Evolutionary conservation across 1,140 invertebrate genomes (phyloP).

Genomic region (Lerema accius): DNA sequence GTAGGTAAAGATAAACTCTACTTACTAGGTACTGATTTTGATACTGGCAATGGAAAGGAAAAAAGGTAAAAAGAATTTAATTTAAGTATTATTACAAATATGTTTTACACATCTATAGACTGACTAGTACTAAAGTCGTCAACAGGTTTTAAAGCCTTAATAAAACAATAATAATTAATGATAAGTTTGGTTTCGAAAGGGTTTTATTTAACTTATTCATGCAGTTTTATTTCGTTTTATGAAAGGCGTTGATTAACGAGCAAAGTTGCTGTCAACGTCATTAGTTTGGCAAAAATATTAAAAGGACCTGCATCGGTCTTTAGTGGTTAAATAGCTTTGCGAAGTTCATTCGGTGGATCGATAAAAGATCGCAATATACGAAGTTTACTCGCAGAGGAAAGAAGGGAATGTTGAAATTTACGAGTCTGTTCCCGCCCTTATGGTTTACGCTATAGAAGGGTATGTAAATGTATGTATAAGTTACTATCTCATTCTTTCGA

Average conservation of each 20-base stretch:
- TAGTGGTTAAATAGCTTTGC: constrained; percentile 1
- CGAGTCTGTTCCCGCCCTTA: not conserved
- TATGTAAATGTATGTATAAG: not conserved
- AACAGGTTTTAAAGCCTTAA: too few species aligned
- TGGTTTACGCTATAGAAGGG: not conserved
- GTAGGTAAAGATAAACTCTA: too few species aligned
- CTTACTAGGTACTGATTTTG: too few species aligned
- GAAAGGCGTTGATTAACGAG: constrained; percentile 16
- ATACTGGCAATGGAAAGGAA: too few species aligned
- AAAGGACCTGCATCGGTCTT: constrained; percentile 2
- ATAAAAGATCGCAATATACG: not conserved
- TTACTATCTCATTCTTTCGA: not conserved
- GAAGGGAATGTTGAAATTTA: not conserved
- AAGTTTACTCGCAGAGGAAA: not conserved
- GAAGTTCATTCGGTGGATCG: not conserved
- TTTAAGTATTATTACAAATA: too few species aligned
- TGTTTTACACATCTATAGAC: too few species aligned
- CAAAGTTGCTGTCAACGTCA: constrained; percentile 17
- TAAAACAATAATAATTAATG: not conserved
- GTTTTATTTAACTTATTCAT: not conserved
- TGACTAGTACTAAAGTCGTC: too few species aligned
- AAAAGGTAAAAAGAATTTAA: too few species aligned
- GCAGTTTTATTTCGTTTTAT: constrained; percentile 2
- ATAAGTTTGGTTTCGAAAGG: not conserved
- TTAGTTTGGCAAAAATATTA: constrained; percentile 12